Evolutionary conservation across 2,797 vertebrate species (phyloP).

Genomic region (Yasuhikotakia modesta): DNA sequence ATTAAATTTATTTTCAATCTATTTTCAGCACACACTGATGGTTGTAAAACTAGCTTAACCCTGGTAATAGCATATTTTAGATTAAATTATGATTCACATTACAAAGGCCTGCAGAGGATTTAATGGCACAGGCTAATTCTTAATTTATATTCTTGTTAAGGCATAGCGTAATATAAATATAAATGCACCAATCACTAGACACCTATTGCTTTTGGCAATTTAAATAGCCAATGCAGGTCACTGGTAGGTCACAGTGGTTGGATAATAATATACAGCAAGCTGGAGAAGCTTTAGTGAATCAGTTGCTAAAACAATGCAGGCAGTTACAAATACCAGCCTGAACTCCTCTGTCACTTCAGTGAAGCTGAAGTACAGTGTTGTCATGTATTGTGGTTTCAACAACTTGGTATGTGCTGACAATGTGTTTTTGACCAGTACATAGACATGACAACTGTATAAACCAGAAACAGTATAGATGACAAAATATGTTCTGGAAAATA

Average conservation of each 20-base stretch:
- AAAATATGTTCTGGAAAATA: constrained; percentile 27
- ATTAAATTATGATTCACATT: background rate
- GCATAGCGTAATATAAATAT: too few relatives aligned
- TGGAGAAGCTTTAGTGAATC: too few relatives aligned
- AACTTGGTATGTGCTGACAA: constrained; percentile 6
- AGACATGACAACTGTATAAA: background rate
- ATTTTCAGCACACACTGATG: background rate
- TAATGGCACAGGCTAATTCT: background rate
- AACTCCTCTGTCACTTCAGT: background rate
- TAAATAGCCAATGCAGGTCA: background rate
- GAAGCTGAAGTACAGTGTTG: background rate
- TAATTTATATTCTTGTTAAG: too few relatives aligned
- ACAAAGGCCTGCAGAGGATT: background rate
- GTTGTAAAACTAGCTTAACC: background rate
- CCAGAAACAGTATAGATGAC: background rate
- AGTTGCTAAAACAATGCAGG: too few relatives aligned
- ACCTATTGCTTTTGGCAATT: too few relatives aligned
- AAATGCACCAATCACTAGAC: background rate
- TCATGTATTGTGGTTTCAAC: background rate
- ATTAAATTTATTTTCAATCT: too few relatives aligned
- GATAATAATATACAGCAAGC: background rate
- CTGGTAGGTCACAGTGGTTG: background rate
- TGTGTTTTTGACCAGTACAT: constrained; percentile 9
- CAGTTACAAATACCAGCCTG: background rate
- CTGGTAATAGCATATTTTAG: background rate